A percentile compares a stretch with the other conserved stretches of the same genome.
Evolutionary conservation across 37 sponge, comb jelly and placozoan species (phyloP).

Genomic region (Haliclona indistincta): DNA sequence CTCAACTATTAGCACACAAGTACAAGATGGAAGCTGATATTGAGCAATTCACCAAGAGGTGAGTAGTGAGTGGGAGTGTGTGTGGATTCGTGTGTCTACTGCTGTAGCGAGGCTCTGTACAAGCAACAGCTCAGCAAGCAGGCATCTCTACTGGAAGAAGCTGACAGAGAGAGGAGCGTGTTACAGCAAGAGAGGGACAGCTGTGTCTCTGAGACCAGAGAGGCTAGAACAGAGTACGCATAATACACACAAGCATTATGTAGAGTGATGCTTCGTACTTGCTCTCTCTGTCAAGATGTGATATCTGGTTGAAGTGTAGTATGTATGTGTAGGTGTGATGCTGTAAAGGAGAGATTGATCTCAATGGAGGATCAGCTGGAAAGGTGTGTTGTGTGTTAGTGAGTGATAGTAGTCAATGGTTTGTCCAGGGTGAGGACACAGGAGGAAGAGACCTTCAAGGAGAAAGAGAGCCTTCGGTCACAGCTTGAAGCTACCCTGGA

Average conservation of each 20-base stretch:
- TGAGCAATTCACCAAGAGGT: neutral
- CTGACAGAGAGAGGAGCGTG: no score
- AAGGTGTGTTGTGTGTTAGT: conserved; percentile 23
- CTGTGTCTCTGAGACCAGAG: neutral
- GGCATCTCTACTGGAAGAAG: no score
- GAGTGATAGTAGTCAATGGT: neutral
- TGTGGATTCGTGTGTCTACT: no score
- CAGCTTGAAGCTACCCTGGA: conserved; percentile 57
- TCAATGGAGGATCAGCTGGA: conserved; percentile 34
- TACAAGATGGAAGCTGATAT: neutral
- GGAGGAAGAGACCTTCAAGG: conserved; percentile 61
- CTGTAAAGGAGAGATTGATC: neutral
- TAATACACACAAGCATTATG: neutral
- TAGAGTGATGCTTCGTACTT: neutral
- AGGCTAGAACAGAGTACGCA: neutral
- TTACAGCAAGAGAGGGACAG: no score
- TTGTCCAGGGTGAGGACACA: conserved; percentile 34
- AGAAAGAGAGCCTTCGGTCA: conserved; percentile 67
- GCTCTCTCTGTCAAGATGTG: conserved; percentile 25
- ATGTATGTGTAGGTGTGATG: neutral
- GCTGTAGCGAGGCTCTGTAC: no score
- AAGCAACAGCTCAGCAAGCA: no score
- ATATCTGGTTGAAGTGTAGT: neutral
- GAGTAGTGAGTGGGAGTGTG: no score
- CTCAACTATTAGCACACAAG: neutral